A percentile compares a stretch with the other conserved stretches of the same genome.
phyloP scores from a whole-genome alignment of 2,888 invertebrate genomes.

The Pheosia tremula region DNA sequence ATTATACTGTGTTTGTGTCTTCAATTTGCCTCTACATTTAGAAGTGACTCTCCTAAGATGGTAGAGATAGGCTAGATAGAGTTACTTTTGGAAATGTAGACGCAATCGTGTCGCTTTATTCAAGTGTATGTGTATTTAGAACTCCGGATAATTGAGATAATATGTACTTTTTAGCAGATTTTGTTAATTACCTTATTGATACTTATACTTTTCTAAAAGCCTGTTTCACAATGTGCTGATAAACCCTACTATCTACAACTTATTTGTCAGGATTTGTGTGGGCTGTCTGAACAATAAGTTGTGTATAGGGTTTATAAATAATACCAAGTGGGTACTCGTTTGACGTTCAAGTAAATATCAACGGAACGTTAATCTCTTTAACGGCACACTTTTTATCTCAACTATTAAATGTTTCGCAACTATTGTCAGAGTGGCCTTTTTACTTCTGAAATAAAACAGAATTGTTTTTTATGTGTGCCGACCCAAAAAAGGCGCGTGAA shows the following conservation, averaged over 20 bases:
- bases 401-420: slow-evolving; percentile 21
- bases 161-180: neutral
- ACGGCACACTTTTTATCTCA: slow-evolving; percentile 19
- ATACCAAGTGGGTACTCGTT: neutral
- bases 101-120: neutral
- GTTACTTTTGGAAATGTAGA: neutral
- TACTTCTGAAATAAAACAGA: slow-evolving; percentile 9
- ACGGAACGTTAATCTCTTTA: slow-evolving; percentile 11
- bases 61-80: neutral
- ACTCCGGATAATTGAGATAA: neutral
- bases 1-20: slow-evolving; percentile 19
- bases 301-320: too few species aligned
- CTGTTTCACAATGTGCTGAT: too few species aligned
- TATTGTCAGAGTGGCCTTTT: slow-evolving; percentile 20
- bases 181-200: too few species aligned
- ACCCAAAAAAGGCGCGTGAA: slow-evolving; percentile 19
- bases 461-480: slow-evolving; percentile 23
- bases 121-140: neutral
- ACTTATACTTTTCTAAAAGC: too few species aligned
- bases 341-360: neutral
- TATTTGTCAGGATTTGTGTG: too few species aligned
- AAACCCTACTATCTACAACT: too few species aligned
- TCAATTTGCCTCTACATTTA: slow-evolving; percentile 39
- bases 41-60: slow-evolving; percentile 30
- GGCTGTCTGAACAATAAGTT: too few species aligned